Base-by-base conservation (phyloP, 2,888 invertebrate species). In the Ditula angustiorana region DNA sequence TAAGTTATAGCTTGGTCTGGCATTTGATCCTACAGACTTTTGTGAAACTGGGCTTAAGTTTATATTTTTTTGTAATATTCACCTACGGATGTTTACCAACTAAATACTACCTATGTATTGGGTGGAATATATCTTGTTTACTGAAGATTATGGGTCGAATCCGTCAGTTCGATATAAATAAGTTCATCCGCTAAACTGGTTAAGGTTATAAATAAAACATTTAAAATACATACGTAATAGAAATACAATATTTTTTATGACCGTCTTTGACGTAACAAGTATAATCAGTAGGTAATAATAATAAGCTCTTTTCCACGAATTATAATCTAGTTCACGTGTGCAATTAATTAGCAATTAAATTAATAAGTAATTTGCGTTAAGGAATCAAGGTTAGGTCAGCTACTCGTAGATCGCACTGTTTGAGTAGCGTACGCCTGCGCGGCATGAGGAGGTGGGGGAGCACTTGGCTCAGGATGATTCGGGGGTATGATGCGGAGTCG, bases 201-300 rank as follows among this genome's bases (percentile, higher is more conserved):
- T 33, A 23, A 24, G 16, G 28, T 10, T 30, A 2, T 50, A 30
- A 50, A 30, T 50, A 30, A 50, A 5, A 11, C 10, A 1, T n/a
- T 0, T 33, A 8, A 24, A 19, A 33, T 30, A 33, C 1, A 26
- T n/a, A 16, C 1, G 19, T n/a, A 16, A 7, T 44, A 44, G 30
- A 56, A 30, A 56, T 49, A 52, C 5, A 60, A 23, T 5, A 52
- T 11, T 33, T 52, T 52, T 52, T 13, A 44, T 60, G 28, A 8
- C 26, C 7, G 16, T 19, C 19, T 19, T 11, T 26, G 41, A 41
- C 50, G 50, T 30, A 4, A 1, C 5, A 21, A 50, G 11, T 11
- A 19, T 50, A 50, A 16, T 26, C 13, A 26, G 11, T 11, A 16
- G 19, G 11, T 26, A 30, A 11, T 30, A 50, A 16, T 16, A 49